A percentile compares a stretch with the other conserved stretches of the same genome.
Evolutionary conservation across 2,797 vertebrate species (phyloP).

Genomic region (Gambusia yucatana): DNA sequence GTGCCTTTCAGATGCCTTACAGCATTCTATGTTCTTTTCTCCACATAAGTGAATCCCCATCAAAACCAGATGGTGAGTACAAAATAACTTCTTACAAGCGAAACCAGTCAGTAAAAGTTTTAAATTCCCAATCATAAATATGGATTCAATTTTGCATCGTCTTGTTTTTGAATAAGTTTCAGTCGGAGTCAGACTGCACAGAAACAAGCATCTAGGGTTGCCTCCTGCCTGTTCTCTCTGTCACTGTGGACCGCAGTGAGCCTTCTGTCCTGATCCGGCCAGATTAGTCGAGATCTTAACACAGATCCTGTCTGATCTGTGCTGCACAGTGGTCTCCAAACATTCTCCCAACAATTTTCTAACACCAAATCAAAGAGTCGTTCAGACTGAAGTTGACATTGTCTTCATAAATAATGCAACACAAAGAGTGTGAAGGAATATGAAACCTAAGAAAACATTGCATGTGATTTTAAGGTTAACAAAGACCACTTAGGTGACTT

Average conservation of each 20-base stretch:
- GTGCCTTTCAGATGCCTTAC: not conserved
- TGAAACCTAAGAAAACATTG: constrained; percentile 19
- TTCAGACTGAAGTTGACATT: constrained; percentile 31
- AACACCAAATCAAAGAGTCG: constrained; percentile 45
- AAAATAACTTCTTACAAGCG: constrained; percentile 1
- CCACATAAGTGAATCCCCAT: not conserved
- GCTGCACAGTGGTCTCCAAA: constrained; percentile 49
- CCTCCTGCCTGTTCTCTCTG: constrained; percentile 13
- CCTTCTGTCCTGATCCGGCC: constrained; percentile 51
- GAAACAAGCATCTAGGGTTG: constrained; percentile 14
- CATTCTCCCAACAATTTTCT: constrained; percentile 45
- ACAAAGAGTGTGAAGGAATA: constrained; percentile 17
- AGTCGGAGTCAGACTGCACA: constrained; percentile 2
- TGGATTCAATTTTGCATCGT: constrained; percentile 9
- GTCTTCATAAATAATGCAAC: constrained; percentile 49
- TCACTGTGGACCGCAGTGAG: constrained; percentile 28
- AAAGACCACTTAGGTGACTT: not conserved
- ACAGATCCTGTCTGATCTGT: constrained; percentile 58
- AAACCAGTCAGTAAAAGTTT: not conserved
- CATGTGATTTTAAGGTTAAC: constrained; percentile 2
- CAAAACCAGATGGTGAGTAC: constrained; percentile 1
- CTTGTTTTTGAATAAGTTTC: not conserved
- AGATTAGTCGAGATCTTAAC: constrained; percentile 68
- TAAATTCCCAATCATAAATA: constrained; percentile 5
- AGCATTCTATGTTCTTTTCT: not conserved